These are phyloP conservation scores for Neomorphus geoffroyi DNA, from an alignment of 2,797 vertebrate species.

Conservation along the genomic window DNA sequence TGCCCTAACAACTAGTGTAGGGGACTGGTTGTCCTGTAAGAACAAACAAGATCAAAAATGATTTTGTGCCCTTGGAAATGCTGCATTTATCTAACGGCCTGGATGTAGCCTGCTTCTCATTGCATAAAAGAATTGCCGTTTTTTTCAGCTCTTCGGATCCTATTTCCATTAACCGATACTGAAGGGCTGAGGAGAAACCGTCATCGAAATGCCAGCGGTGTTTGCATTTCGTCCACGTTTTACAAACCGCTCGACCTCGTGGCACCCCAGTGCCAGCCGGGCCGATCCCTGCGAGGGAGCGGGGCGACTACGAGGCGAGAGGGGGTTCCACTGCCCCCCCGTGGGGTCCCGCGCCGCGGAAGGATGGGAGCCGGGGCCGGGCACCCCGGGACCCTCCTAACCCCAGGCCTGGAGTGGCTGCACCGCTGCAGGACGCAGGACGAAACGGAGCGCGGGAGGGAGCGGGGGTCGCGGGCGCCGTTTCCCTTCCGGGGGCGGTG, in stretches of 20 bases:
- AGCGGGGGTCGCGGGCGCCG: not conserved
- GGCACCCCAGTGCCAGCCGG: fast-evolving
- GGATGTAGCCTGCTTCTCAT: not conserved
- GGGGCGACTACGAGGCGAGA: not conserved
- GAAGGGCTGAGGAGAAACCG: not conserved
- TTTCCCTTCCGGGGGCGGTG: conserved; percentile 23
- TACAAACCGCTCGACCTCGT: not conserved
- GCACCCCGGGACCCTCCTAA: too few relatives aligned
- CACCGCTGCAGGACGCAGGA: too few relatives aligned
- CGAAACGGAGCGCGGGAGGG: not conserved
- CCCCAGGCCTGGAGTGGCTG: too few relatives aligned
- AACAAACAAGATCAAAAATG: not conserved
- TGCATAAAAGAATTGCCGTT: not conserved
- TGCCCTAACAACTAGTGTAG: not conserved
- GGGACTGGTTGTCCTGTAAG: not conserved
- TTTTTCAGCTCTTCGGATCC: not conserved
- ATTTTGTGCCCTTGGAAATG: not conserved
- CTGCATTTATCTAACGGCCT: not conserved
- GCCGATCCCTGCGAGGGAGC: fast-evolving
- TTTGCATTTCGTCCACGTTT: fast-evolving
- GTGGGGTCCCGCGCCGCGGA: too few relatives aligned
- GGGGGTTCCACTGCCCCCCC: too few relatives aligned
- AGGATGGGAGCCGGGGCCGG: too few relatives aligned
- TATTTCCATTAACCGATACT: not conserved
- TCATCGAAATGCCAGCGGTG: fast-evolving